Percentiles rank a stretch among this genome's conserved stretches.
phyloP scores from a whole-genome alignment of 2,797 vertebrate genomes.

The Alosa sapidissima region DNA sequence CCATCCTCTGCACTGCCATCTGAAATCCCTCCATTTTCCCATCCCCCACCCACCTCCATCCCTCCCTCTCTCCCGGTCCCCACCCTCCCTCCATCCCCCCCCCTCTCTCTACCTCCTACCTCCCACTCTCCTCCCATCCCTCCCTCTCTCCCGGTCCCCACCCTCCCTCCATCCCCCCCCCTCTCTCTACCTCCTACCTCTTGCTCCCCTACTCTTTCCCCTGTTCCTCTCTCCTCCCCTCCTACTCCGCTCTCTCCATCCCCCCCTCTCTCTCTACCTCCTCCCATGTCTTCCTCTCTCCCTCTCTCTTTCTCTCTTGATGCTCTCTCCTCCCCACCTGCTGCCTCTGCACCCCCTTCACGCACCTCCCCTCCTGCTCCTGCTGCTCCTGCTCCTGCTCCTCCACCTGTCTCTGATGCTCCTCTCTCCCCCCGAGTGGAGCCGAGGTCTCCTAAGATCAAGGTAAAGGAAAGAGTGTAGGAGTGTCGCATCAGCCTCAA shows the following conservation, averaged over 20 bases:
- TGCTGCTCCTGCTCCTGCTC: constrained; percentile 2
- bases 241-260: too few relatives aligned
- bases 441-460: constrained; percentile 77
- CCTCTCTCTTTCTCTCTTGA: constrained; percentile 13
- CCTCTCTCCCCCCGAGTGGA: constrained; percentile 73
- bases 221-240: background rate
- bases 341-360: background rate
- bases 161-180: background rate
- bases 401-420: constrained; percentile 69
- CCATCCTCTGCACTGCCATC: constrained; percentile 34
- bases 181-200: background rate
- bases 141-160: constrained; percentile 21
- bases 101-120: constrained; percentile 23
- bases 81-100: background rate
- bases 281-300: constrained; percentile 1
- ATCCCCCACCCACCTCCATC: constrained; percentile 65
- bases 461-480: constrained; percentile 78
- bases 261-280: background rate
- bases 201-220: background rate
- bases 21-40: constrained; percentile 65
- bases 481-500: constrained; percentile 26
- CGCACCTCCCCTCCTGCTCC: background rate
- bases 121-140: background rate
- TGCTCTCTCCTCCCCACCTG: background rate
- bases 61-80: constrained; percentile 56